Percentiles rank a stretch among this genome's conserved stretches.
phyloP scores from a whole-genome alignment of 2,113 vertebrate genomes.

The Cisticola juncidis region DNA sequence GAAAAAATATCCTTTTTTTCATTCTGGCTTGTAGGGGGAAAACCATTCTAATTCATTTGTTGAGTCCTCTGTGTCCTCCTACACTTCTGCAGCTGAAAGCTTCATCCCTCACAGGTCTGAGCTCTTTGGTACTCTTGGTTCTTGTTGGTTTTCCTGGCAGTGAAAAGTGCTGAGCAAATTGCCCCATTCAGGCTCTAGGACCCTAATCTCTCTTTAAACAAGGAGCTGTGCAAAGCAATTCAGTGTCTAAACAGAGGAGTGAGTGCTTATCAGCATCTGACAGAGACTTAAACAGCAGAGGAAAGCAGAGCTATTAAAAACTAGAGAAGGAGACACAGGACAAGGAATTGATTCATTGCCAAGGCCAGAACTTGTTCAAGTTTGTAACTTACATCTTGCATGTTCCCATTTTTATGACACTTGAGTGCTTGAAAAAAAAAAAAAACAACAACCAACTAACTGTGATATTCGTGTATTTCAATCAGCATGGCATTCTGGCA shows the following conservation, averaged over 20 bases:
- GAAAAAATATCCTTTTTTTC: not conserved
- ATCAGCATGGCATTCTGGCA: not conserved
- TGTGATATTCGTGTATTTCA: not conserved
- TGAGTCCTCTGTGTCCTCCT: not conserved
- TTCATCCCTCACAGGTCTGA: not conserved
- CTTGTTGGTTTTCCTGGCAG: not conserved
- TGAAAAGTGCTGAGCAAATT: constrained; percentile 15
- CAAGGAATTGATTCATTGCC: not conserved
- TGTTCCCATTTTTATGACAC: not conserved
- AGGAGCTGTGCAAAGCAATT: constrained; percentile 31
- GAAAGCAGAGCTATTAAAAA: not conserved
- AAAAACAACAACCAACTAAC: no score
- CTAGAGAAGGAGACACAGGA: not conserved
- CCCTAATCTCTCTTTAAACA: constrained; percentile 37
- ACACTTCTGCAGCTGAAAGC: not conserved
- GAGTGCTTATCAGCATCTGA: constrained; percentile 9
- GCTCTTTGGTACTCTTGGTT: not conserved
- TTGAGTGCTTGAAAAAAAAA: not conserved
- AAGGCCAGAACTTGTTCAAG: not conserved
- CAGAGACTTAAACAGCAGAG: constrained; percentile 4
- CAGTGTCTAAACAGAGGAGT: constrained; percentile 23
- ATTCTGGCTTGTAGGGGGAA: not conserved
- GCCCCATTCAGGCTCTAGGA: not conserved
- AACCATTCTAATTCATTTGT: not conserved
- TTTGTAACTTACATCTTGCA: not conserved